Conservation (phyloP, 2,888 invertebrate genomes). For the Dryomyza anilis region DNA sequence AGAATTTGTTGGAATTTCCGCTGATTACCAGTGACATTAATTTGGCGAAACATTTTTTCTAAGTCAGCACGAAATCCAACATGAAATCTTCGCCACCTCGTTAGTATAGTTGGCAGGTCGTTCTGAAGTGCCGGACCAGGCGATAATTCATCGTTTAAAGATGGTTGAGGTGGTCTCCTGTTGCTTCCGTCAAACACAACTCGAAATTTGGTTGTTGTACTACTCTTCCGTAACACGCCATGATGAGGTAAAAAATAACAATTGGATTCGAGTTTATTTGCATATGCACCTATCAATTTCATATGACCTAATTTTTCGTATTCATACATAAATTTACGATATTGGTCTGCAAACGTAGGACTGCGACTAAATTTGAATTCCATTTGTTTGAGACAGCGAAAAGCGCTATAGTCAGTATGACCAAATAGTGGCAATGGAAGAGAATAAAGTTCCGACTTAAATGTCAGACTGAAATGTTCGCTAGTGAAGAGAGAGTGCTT, state of each 20-base stretch:
- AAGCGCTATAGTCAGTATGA: constrained; percentile 24
- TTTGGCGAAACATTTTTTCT: constrained; percentile 36
- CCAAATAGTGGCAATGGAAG: neutral
- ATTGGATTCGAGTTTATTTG: neutral
- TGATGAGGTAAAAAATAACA: constrained; percentile 11
- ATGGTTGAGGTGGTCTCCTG: neutral
- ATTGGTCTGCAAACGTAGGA: neutral
- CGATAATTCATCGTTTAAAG: constrained; percentile 25
- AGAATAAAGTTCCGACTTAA: constrained; percentile 4
- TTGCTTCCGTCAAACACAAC: constrained; percentile 28
- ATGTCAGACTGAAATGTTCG: constrained; percentile 7
- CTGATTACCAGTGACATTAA: constrained; percentile 21
- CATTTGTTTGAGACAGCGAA: constrained; percentile 20
- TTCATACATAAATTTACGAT: constrained; percentile 11
- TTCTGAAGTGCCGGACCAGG: constrained; percentile 29
- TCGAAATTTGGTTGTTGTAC: neutral
- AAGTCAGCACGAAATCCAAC: no score
- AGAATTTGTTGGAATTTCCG: constrained; percentile 32
- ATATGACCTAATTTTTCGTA: neutral
- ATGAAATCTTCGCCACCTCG: constrained; percentile 22
- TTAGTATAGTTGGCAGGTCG: constrained; percentile 25
- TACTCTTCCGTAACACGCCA: neutral
- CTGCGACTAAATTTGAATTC: constrained; percentile 11
- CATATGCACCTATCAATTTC: neutral
- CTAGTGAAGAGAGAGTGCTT: constrained; percentile 1